A percentile compares a stretch with the other conserved stretches of the same genome.
phyloP scores from a whole-genome alignment of 2,797 vertebrate genomes.

The Lerista edwardsae region DNA sequence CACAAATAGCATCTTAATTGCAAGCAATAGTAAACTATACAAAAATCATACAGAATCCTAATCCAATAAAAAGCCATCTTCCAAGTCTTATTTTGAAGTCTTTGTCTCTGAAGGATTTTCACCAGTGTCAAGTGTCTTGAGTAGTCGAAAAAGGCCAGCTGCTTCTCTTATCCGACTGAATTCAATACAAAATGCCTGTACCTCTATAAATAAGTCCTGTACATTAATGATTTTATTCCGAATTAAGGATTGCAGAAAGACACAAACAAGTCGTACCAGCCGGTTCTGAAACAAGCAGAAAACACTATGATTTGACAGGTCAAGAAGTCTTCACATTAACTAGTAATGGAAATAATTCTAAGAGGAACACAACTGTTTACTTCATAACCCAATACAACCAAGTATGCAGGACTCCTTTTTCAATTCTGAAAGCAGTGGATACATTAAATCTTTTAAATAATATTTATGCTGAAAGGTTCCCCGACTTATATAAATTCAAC shows the following conservation, averaged over 20 bases:
- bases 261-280: conserved; percentile 95
- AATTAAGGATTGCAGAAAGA: conserved; percentile 97
- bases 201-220: conserved; percentile 98
- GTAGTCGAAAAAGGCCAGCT: conserved; percentile 93
- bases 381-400: not conserved
- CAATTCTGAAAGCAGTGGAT: not conserved
- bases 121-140: conserved; percentile 96
- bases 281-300: conserved; percentile 85
- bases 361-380: not conserved
- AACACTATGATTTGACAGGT: not conserved
- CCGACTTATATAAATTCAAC: no score
- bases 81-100: conserved; percentile 81
- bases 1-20: conserved; percentile 31
- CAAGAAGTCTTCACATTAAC: conserved; percentile 1
- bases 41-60: conserved; percentile 42
- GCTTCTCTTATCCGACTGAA: conserved; percentile 98
- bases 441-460: not conserved
- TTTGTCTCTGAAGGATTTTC: conserved; percentile 90
- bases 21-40: conserved; percentile 30
- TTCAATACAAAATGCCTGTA: conserved; percentile 98
- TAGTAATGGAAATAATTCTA: not conserved
- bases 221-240: conserved; percentile 99
- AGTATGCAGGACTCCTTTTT: not conserved
- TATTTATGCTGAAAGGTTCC: no score
- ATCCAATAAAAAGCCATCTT: not conserved